These are phyloP conservation scores for Xanthorhoe designata DNA, from an alignment of 2,888 invertebrate species.

Conservation along the genomic window DNA sequence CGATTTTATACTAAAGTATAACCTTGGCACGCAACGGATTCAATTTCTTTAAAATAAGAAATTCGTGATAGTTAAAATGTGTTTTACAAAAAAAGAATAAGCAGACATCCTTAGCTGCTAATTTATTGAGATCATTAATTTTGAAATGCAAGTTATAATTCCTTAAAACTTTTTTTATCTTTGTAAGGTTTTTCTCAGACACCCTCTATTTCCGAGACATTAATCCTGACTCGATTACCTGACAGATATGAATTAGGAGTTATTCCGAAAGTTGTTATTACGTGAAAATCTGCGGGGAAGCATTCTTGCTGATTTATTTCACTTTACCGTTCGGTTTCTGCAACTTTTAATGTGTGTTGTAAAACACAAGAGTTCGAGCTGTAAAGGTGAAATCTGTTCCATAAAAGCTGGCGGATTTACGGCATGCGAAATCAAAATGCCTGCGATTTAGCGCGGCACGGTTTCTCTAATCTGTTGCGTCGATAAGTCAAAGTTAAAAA, in stretches of 20 bases:
- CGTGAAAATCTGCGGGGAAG: constrained; percentile 63
- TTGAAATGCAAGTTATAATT: not conserved
- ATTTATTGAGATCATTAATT: not conserved
- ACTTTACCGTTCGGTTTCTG: constrained; percentile 53
- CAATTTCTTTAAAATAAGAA: too few species aligned
- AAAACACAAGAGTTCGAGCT: constrained; percentile 28
- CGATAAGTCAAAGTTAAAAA: not conserved
- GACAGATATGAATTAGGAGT: constrained; percentile 39
- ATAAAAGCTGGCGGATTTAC: constrained; percentile 16
- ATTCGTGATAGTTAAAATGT: too few species aligned
- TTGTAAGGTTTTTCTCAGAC: constrained; percentile 2
- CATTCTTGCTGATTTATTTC: constrained; percentile 63
- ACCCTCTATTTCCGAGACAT: constrained; percentile 17
- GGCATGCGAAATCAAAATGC: constrained; percentile 15
- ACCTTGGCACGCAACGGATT: too few species aligned
- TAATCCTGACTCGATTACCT: constrained; percentile 35
- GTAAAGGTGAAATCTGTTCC: constrained; percentile 23
- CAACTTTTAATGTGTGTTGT: constrained; percentile 40
- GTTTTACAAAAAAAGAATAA: not conserved
- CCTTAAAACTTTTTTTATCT: not conserved
- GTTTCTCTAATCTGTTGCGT: not conserved
- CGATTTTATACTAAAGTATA: too few species aligned
- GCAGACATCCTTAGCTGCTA: not conserved
- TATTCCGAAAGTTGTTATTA: constrained; percentile 57
- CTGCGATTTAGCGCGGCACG: not conserved